Conservation (phyloP, 2,888 invertebrate genomes). For the Labia minor region DNA sequence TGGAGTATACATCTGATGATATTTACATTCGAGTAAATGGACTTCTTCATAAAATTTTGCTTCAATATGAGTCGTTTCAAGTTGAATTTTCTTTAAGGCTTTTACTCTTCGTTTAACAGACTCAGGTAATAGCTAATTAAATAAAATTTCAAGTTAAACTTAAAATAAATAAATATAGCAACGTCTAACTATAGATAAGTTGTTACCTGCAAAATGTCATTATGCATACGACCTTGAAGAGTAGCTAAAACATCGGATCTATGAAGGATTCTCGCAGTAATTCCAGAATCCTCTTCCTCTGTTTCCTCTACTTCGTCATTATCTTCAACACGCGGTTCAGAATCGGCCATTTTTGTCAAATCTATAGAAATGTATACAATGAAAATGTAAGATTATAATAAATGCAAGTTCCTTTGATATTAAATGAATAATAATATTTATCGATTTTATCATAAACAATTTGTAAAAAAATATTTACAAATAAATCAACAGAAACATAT, state of each 20-base stretch:
- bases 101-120: slow-evolving; percentile 70
- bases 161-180: background rate
- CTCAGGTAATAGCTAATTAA: slow-evolving; percentile 47
- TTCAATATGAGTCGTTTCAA: slow-evolving; percentile 74
- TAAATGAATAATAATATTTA: background rate
- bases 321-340: slow-evolving; percentile 51
- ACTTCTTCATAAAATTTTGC: slow-evolving; percentile 90
- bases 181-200: too few relatives aligned
- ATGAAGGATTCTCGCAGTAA: slow-evolving; percentile 38
- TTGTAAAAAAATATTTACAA: background rate
- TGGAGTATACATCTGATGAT: slow-evolving; percentile 65
- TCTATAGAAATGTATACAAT: background rate
- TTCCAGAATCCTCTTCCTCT: slow-evolving; percentile 48
- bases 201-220: slow-evolving; percentile 44
- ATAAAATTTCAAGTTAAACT: background rate
- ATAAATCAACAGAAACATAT: too few relatives aligned
- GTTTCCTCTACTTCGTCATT: slow-evolving; percentile 56
- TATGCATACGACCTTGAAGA: slow-evolving; percentile 46
- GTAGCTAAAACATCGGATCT: slow-evolving; percentile 49
- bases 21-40: slow-evolving; percentile 84
- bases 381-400: background rate
- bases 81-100: slow-evolving; percentile 75
- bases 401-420: background rate
- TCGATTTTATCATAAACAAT: background rate
- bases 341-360: slow-evolving; percentile 27